phyloP scores from a whole-genome alignment of 2,888 invertebrate species.

The Ennomos erosarius region DNA sequence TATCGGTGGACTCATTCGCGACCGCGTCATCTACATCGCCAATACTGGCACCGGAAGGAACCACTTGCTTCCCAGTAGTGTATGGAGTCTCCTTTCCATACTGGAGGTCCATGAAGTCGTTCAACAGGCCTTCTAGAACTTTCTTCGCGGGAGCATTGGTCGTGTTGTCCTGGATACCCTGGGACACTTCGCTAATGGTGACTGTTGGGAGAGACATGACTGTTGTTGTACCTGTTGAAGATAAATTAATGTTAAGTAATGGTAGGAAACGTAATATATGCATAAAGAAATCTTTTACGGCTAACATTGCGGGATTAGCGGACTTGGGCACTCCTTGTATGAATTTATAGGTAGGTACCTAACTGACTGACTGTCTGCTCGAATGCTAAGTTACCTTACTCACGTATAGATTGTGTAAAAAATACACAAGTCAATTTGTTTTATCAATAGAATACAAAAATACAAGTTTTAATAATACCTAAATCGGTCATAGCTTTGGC shows the following conservation, averaged over 20 bases:
- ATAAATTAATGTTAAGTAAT: background rate
- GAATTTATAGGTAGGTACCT: too few species aligned
- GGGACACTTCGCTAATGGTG: slow-evolving; percentile 63
- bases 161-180: slow-evolving; percentile 60
- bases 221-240: slow-evolving; percentile 41
- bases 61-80: slow-evolving; percentile 71
- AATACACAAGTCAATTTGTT: too few species aligned
- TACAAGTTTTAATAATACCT: too few species aligned
- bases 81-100: slow-evolving; percentile 72
- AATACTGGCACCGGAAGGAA: slow-evolving; percentile 61
- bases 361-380: too few species aligned
- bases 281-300: background rate
- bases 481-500: too few species aligned
- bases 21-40: slow-evolving; percentile 63
- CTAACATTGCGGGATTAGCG: background rate
- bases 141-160: slow-evolving; percentile 58
- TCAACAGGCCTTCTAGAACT: slow-evolving; percentile 69
- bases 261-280: too few species aligned
- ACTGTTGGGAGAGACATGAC: slow-evolving; percentile 68
- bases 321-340: too few species aligned
- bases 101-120: slow-evolving; percentile 76
- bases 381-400: too few species aligned
- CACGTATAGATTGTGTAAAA: too few species aligned
- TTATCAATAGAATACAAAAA: too few species aligned
- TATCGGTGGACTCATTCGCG: slow-evolving; percentile 52